Base-by-base conservation (phyloP, 2,113 vertebrate species). In the Oceanodroma tethys region DNA sequence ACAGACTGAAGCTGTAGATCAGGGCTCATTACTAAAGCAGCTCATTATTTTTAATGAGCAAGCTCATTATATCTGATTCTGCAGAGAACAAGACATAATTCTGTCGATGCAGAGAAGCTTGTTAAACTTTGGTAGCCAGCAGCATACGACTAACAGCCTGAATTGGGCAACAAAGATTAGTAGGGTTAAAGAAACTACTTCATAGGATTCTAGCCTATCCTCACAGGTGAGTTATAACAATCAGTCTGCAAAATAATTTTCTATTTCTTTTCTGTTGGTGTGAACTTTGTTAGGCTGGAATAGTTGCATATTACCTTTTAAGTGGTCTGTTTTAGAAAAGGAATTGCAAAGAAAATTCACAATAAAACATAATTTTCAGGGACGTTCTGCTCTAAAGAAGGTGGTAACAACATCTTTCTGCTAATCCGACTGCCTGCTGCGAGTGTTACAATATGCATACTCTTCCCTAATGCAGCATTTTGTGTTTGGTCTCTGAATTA, bases 11-110 rank as follows among this genome's bases (percentile, higher is more conserved):
- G 70, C 74, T 97, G 86, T 97, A 98, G 95, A 98, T 98, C 95
- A 98, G 94, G 83, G 83, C 88, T 98, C 90, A 96, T 98, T 98
- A 98, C 74, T 96, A 95, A 97, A 80, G 70, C 81, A 95, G 94
- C 95, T 98, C 96, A 96, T 98, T 98, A 98, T 98, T 98, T 98
- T 98, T 98, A 98, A 98, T 98, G 97, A 98, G 94, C 55, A 97
- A 97, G 95, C 98, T 95, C 84, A 97, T 98, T 98, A 97, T 96
- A 97, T 98, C 95, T 95, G 88, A 94, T 97, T 98, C 94, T 98
- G 55, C 55, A 72, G 59, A 98, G 94, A 95, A 47, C 16, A 53
- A 85, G 92, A 81, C 47, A 43, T 97, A 95, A 98, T 96, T 97
- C 74, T 95, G 48, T 93, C 8, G 23, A 89, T 95, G 84, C 65